Percentiles rank a stretch among this genome's conserved stretches.
Evolutionary conservation across 1,140 invertebrate species (phyloP).

Genomic region (Bursaphelenchus mucronatus): DNA sequence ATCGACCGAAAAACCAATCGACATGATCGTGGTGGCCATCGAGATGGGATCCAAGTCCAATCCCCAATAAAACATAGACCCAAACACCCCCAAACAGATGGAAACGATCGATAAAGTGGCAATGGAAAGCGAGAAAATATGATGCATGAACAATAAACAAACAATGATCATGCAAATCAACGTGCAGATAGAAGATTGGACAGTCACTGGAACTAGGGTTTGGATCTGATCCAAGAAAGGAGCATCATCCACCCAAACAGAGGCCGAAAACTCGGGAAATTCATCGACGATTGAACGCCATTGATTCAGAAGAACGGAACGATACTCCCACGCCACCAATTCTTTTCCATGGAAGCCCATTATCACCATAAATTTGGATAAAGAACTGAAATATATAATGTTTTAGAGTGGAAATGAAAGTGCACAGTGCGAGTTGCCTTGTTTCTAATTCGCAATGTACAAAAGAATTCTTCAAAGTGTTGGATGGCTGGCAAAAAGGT

Average conservation of each 20-base stretch:
- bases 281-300: conserved; percentile 50
- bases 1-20: conserved; percentile 64
- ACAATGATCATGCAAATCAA: conserved; percentile 62
- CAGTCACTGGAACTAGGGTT: conserved; percentile 60
- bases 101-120: conserved; percentile 61
- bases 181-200: conserved; percentile 62
- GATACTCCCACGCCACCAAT: conserved; percentile 41
- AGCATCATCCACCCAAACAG: conserved; percentile 40
- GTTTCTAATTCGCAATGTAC: too few relatives aligned
- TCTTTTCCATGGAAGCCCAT: conserved; percentile 46
- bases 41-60: conserved; percentile 62
- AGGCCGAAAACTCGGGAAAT: conserved; percentile 41
- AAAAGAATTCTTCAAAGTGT: conserved; percentile 24
- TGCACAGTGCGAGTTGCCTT: too few relatives aligned
- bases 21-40: conserved; percentile 63
- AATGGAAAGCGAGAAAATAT: conserved; percentile 60
- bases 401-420: too few relatives aligned
- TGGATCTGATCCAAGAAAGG: conserved; percentile 60
- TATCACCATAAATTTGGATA: conserved; percentile 41
- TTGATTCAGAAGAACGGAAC: conserved; percentile 35
- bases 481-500: too few relatives aligned
- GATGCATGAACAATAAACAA: conserved; percentile 62
- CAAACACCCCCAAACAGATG: conserved; percentile 62
- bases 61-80: conserved; percentile 61
- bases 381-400: background rate